Base-by-base conservation (phyloP, 92 coral and sea anemone species). In the Anthopleura xanthogrammica region DNA sequence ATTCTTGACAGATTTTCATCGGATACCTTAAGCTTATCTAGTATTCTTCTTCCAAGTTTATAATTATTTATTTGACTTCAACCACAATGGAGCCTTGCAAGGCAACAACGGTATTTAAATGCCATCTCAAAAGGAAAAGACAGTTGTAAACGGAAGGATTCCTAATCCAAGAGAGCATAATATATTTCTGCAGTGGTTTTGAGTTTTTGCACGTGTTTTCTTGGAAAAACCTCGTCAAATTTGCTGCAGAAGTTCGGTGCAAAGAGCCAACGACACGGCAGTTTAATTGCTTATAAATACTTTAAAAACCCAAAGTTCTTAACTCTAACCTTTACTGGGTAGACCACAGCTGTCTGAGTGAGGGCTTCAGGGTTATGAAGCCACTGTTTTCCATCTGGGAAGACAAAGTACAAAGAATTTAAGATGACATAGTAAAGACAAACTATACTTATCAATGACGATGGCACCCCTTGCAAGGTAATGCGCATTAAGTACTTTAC, bases 361-460 rank as follows among this genome's bases (percentile, higher is more conserved):
- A 95, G 80, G 20, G 98, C 83, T 75, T 95, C 98, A 10, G 96
- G 80, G 39, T 95, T 80, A 84, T 95, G 98, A 24, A 92, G 90
- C 98, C 98, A 95, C 79, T 89, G 90, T 62, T 89, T 93, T 23
- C 90, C 93, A 17, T 88, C 93, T 84, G 86, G 36, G 29, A 58
- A 50, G 52, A 60, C 23, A 43, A 75, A 19, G 42, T 16, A 75
- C 57, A 9, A 42, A 75, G 55, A 56, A 60, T 57, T 42, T 10
- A 36, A 40, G 22, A 79, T 56, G 29, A 36, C 52, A 79, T 36
- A 57, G 43, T 19, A 48, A 79, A 43, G 75, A 23, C 56, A 29
- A 56, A 29, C 72, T 29, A 16, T 75, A 76, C 12, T 12, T 16
- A 2, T 20, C 6, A 75, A 64, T 76, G 22, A 77, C 79, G 87